phyloP scores from a whole-genome alignment of 2,113 vertebrate genomes.

The Ptychochromis oligacanthus region DNA sequence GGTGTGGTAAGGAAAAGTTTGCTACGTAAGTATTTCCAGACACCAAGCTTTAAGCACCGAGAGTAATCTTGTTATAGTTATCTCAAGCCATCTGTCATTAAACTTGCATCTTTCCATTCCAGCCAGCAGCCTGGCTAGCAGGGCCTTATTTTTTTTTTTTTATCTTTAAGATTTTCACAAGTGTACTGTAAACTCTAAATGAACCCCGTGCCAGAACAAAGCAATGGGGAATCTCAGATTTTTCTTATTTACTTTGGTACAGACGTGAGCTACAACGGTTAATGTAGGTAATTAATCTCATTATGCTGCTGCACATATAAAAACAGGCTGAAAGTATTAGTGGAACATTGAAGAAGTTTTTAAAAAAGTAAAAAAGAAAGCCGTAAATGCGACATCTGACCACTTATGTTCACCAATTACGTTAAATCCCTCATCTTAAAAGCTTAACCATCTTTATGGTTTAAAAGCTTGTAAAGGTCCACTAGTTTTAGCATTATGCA shows the following conservation, averaged over 20 bases:
- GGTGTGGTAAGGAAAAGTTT: not conserved
- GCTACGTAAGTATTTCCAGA: not conserved
- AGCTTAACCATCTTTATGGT: not conserved
- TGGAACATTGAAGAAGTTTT: not conserved
- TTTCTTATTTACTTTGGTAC: not conserved
- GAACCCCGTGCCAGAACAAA: not conserved
- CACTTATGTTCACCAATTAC: not conserved
- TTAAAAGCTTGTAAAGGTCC: not conserved
- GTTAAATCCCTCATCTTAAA: not conserved
- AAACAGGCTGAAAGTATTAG: not conserved
- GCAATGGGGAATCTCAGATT: not conserved
- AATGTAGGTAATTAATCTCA: fast-evolving
- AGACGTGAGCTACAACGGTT: not conserved
- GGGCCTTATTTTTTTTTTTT: not conserved
- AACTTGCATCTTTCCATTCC: not conserved
- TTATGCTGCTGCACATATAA: fast-evolving
- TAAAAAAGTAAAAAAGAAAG: not conserved
- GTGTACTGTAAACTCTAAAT: not conserved
- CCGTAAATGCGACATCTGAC: fast-evolving
- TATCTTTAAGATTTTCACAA: not conserved
- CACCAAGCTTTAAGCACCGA: not conserved
- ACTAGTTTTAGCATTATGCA: not conserved
- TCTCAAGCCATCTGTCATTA: not conserved
- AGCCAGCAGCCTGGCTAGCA: not conserved
- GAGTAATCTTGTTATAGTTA: not conserved